Evolutionary conservation across 2,888 invertebrate genomes (phyloP), one percentile per base, ranked within the genome.

Genomic region (Drosophila mettleri): DNA sequence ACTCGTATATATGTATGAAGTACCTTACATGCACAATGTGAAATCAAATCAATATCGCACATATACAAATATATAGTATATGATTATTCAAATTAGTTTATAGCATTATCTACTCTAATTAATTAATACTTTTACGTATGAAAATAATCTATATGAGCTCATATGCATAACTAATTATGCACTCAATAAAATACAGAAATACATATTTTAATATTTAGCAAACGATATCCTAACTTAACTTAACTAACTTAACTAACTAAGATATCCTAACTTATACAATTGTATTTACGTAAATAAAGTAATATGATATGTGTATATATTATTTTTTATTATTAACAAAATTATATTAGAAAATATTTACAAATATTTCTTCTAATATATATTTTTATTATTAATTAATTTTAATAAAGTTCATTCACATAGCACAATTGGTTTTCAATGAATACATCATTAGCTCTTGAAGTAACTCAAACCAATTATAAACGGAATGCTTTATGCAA

Each of bases 11-110:
- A 53, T 31, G n/a, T n/a, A n/a, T n/a, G n/a, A 57, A 51, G 14
- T 52, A 34, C 34, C 43, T 54, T 36, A 43, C 45, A 49, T 60
- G 36, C 41, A 48, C 59, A 63, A 70, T 66, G 69, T 68, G 57
- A 82, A 69, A 79, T 78, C 62, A n/a, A n/a, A n/a, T n/a, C n/a
- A n/a, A n/a, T n/a, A n/a, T n/a, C n/a, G n/a, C n/a, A n/a, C n/a
- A n/a, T n/a, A n/a, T 5, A 33, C 14, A 33, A 16, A 33, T 20
- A 6, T 34, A 16, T 61, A 4, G n/a, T 58, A 27, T 67, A 65
- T 49, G 41, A 59, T 43, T 27, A 43, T 18, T 54, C 36, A 33
- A 55, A 61, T 61, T 46, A 6, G 18, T 24, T 22, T 7, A 0
- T 8, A 8, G 22, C 16, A 33, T 14, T 9, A 9, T 14, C n/a